These are phyloP conservation scores for Pandemis heparana DNA, from an alignment of 2,888 invertebrate genomes.

Conservation along the genomic window DNA sequence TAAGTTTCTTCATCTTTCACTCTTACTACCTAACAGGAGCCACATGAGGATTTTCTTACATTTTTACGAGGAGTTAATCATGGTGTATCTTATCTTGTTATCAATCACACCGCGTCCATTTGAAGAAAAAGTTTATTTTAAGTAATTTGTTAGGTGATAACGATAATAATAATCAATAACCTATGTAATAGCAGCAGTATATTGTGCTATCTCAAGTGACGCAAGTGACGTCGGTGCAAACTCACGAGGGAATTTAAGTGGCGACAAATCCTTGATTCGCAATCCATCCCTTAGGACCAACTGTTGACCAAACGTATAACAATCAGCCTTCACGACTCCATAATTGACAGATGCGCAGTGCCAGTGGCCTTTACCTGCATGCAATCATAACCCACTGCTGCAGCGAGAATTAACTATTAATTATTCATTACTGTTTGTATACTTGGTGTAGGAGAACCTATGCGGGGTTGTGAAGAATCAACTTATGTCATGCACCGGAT, in stretches of 20 bases:
- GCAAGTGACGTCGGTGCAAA: slow-evolving; percentile 7
- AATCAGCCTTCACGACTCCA: slow-evolving; percentile 60
- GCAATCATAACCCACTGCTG: slow-evolving; percentile 53
- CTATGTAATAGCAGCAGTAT: slow-evolving; percentile 11
- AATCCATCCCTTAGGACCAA: slow-evolving; percentile 57
- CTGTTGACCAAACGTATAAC: slow-evolving; percentile 48
- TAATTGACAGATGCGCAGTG: slow-evolving; percentile 54
- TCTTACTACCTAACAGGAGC: too few species aligned
- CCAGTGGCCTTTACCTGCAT: slow-evolving; percentile 57
- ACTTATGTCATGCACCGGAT: slow-evolving; percentile 45
- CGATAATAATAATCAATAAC: slow-evolving; percentile 48
- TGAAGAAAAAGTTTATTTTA: slow-evolving; percentile 64
- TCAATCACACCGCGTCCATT: slow-evolving; percentile 65
- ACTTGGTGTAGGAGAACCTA: slow-evolving; percentile 47
- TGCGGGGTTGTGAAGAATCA: slow-evolving; percentile 19
- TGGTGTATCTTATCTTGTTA: slow-evolving; percentile 58
- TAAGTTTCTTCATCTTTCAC: too few species aligned
- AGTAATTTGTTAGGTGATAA: slow-evolving; percentile 55
- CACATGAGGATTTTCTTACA: too few species aligned
- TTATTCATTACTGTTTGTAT: slow-evolving; percentile 53
- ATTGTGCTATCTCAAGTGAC: slow-evolving; percentile 9
- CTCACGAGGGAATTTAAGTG: slow-evolving; percentile 23
- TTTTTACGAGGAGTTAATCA: neutral
- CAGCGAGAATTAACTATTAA: slow-evolving; percentile 48
- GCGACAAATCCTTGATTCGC: slow-evolving; percentile 43